Evolutionary conservation across 2,888 invertebrate species (phyloP).

Genomic region (Aleiodes testaceus): DNA sequence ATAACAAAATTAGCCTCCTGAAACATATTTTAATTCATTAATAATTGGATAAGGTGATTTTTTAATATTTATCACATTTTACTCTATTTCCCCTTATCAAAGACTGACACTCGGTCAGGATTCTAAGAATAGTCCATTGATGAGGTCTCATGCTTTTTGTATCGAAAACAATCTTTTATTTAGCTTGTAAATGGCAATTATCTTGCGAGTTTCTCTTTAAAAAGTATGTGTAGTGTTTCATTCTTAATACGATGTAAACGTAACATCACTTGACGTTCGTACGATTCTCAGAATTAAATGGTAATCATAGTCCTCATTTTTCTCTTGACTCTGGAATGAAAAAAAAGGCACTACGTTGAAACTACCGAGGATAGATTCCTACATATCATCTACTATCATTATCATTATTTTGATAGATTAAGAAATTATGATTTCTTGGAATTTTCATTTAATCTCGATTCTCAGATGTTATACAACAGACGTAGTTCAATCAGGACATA

Average conservation of each 20-base stretch:
- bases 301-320: conserved; percentile 24
- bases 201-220: too few species aligned
- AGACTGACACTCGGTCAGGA: conserved; percentile 2
- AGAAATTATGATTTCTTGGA: too few species aligned
- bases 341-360: conserved; percentile 15
- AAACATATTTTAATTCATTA: not conserved
- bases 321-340: not conserved
- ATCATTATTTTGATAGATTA: too few species aligned
- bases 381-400: too few species aligned
- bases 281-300: conserved; percentile 13
- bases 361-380: too few species aligned
- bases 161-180: conserved; percentile 37
- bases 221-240: too few species aligned
- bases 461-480: too few species aligned
- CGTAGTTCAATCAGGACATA: too few species aligned
- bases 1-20: conserved; percentile 42
- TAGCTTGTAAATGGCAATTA: too few species aligned
- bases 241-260: conserved; percentile 2
- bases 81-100: not conserved
- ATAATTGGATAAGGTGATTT: too few species aligned
- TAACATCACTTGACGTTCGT: conserved; percentile 19
- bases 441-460: too few species aligned
- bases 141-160: conserved; percentile 34
- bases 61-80: too few species aligned
- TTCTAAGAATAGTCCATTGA: conserved; percentile 38